These are phyloP conservation scores for Peribatodes rhomboidaria DNA, from an alignment of 2,888 invertebrate genomes.

Conservation along the genomic window DNA sequence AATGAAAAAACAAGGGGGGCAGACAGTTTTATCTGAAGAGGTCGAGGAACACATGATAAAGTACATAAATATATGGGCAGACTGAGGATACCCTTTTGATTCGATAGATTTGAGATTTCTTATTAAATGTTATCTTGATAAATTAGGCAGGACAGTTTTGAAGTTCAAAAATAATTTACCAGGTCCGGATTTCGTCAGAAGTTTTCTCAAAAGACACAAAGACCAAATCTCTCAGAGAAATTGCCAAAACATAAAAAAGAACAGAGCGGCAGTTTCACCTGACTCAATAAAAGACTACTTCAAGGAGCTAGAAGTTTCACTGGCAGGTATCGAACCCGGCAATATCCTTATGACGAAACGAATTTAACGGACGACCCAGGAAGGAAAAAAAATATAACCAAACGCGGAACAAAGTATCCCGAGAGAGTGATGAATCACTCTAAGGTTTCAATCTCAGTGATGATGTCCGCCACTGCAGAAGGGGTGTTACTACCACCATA, in stretches of 20 bases:
- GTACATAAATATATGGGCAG: constrained; percentile 40
- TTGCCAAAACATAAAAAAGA: constrained; percentile 44
- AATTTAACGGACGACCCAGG: constrained; percentile 47
- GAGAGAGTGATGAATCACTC: constrained; percentile 45
- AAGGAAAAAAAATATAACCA: constrained; percentile 47
- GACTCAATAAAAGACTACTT: constrained; percentile 42
- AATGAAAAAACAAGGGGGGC: constrained; percentile 46
- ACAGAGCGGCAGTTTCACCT: constrained; percentile 39
- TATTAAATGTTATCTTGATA: constrained; percentile 48
- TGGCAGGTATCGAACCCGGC: constrained; percentile 22
- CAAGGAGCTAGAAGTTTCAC: constrained; percentile 38
- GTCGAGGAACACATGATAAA: constrained; percentile 42
- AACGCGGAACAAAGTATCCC: constrained; percentile 60
- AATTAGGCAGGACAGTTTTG: constrained; percentile 31
- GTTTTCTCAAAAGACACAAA: constrained; percentile 47
- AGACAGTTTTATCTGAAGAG: constrained; percentile 41
- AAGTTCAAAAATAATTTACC: constrained; percentile 49
- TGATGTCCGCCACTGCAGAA: constrained; percentile 64
- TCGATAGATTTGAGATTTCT: constrained; percentile 40
- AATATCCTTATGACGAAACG: constrained; percentile 44
- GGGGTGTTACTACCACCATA: constrained; percentile 65
- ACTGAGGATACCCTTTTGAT: constrained; percentile 50
- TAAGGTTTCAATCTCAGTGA: constrained; percentile 60
- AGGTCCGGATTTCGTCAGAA: constrained; percentile 41
- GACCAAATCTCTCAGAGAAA: constrained; percentile 37